Base-by-base conservation (phyloP, 2,888 invertebrate genomes). In the Caradrina kadenii region DNA sequence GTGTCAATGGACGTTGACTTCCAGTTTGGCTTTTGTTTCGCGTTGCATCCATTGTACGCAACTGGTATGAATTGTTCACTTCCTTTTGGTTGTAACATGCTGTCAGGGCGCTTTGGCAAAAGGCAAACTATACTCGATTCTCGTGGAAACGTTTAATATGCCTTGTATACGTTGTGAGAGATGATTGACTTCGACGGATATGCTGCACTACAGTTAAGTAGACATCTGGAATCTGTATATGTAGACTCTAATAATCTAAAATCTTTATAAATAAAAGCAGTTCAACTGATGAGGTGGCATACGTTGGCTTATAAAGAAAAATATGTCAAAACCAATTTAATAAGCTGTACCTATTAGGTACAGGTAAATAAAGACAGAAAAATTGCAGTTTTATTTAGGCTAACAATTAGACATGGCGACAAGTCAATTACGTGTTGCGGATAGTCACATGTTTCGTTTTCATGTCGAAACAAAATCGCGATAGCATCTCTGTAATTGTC, bases 1-100 rank as follows among this genome's bases (percentile, higher is more conserved):
- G 82, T 87, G 86, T 83, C 87, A 86, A 89, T 90, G 86, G 82
- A 89, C 84, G 85, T 84, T 86, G 87, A 86, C 85, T 84, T 79
- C 79, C 67, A 76, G 83, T 81, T 84, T 80, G 78, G 80, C 86
- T 85, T 88, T 89, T 88, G 87, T 88, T 86, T 88, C 79, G 74
- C 75, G 65, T 66, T 63, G 67, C 59, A 49, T 64, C 77, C 71
- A 81, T 81, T 85, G 84, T 82, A 69, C 79, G 70, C 80, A 85
- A 86, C 83, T 83, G 79, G 82, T 82, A 80, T 78, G 82, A 88
- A 86, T 88, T 87, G 85, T 78, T 78, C 64, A 79, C 81, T 87
- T 87, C 85, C 87, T 85, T 86, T 86, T 76, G 60, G 66, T 69
- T 63, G 59, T 70, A 60, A 70, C 68, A 63, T 61, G 70, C 63